phyloP scores from a whole-genome alignment of 2,797 vertebrate species.

The Paramormyrops hopkinsi region DNA sequence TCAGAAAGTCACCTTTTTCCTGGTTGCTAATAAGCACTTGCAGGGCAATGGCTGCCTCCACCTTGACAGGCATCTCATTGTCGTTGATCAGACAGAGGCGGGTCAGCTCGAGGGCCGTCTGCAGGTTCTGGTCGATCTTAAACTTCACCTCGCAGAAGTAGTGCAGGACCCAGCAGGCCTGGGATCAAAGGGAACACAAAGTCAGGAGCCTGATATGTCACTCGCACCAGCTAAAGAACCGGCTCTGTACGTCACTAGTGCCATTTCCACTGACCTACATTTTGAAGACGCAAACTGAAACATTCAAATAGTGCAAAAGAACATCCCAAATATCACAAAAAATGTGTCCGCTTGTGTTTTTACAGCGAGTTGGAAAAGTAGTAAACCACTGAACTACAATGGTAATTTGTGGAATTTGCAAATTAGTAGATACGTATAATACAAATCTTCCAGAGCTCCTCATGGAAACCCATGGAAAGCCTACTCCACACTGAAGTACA shows the following conservation, averaged over 20 bases:
- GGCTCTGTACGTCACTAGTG: not conserved
- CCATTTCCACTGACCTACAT: not conserved
- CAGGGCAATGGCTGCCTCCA: slow-evolving; percentile 96
- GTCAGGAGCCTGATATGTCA: not conserved
- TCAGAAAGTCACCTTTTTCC: slow-evolving; percentile 78
- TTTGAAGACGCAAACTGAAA: not conserved
- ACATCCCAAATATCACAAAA: not conserved
- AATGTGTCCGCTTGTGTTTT: not conserved
- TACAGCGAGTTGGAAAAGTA: not conserved
- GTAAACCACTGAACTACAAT: not conserved
- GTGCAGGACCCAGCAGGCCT: slow-evolving; percentile 99
- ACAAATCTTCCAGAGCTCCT: not conserved
- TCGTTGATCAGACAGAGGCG: slow-evolving; percentile 93
- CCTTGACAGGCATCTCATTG: slow-evolving; percentile 97
- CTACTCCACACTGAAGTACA: not conserved
- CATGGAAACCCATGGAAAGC: not conserved
- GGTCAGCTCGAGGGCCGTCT: slow-evolving; percentile 88
- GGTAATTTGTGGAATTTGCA: not conserved
- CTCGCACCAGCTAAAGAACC: not conserved
- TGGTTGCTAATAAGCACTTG: slow-evolving; percentile 98
- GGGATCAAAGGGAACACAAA: not conserved
- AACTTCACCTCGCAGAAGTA: slow-evolving; percentile 99
- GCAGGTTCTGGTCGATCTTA: slow-evolving; percentile 95
- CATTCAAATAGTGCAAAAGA: not conserved
- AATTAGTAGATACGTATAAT: not conserved